Percentiles rank a stretch among this genome's conserved stretches.
Evolutionary conservation across 2,113 vertebrate species (phyloP).

Genomic region (Indri indri): DNA sequence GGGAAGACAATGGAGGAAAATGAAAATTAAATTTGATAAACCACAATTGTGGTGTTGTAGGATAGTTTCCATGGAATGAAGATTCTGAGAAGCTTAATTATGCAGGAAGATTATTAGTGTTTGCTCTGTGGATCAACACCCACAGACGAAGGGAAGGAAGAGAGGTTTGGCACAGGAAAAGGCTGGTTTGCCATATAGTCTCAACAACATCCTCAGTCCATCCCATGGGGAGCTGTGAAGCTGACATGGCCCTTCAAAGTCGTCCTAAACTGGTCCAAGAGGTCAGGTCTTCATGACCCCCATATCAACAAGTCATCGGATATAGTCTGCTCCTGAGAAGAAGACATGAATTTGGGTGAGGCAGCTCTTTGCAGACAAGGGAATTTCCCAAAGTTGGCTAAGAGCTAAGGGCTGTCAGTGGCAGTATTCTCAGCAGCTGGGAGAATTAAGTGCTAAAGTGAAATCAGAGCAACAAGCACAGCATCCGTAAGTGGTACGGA

Average conservation of each 20-base stretch:
- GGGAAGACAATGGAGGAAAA: not conserved
- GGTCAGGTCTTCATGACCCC: not conserved
- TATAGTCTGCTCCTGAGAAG: not conserved
- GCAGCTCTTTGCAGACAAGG: not conserved
- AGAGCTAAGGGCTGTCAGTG: not conserved
- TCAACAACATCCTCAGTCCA: not conserved
- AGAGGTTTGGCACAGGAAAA: not conserved
- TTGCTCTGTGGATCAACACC: not conserved
- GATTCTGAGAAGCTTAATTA: not conserved
- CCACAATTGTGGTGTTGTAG: not conserved
- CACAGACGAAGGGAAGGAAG: not conserved
- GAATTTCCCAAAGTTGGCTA: not conserved
- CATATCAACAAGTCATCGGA: not conserved
- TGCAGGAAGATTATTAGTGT: not conserved
- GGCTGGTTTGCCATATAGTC: not conserved
- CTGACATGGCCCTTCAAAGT: not conserved
- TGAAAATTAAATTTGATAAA: constrained; percentile 15
- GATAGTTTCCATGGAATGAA: not conserved
- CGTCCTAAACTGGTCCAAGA: not conserved
- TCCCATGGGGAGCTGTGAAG: not conserved
- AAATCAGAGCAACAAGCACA: not conserved
- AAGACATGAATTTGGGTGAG: not conserved
- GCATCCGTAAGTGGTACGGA: not conserved
- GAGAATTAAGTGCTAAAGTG: not conserved
- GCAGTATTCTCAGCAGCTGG: not conserved